Percentiles rank a stretch among this genome's conserved stretches.
These are phyloP conservation scores for Melanotaenia duboulayi DNA, from an alignment of 2,113 vertebrate species.

Conservation along the genomic window DNA sequence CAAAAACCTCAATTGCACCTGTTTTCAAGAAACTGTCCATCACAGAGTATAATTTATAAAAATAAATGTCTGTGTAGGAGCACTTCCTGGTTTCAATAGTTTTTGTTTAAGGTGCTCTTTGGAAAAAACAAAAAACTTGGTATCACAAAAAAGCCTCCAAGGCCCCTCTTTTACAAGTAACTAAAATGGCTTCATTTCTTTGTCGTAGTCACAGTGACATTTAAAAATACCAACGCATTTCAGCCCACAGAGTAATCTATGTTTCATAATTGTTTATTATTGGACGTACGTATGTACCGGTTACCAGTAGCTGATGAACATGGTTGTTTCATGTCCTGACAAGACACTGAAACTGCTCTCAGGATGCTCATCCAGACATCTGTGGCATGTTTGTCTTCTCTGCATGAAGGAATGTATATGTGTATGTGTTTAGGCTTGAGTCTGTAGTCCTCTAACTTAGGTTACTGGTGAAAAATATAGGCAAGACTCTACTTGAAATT, in stretches of 20 bases:
- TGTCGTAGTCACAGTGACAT: no score
- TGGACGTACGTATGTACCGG: background rate
- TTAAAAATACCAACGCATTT: no score
- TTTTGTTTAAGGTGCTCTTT: no score
- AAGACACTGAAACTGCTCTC: slow-evolving; percentile 3
- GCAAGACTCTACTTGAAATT: slow-evolving; percentile 69
- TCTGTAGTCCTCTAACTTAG: slow-evolving; percentile 40
- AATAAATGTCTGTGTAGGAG: no score
- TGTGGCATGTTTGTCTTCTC: slow-evolving; percentile 14
- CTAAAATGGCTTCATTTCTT: no score
- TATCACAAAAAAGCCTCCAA: no score
- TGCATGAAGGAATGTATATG: slow-evolving; percentile 20
- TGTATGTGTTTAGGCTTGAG: slow-evolving; percentile 39
- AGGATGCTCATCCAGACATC: slow-evolving; percentile 5
- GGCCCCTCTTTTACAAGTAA: no score
- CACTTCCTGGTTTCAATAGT: no score
- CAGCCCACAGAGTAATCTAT: background rate
- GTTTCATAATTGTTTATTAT: background rate
- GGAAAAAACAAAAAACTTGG: no score
- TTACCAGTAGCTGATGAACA: background rate
- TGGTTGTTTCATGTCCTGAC: slow-evolving; percentile 1
- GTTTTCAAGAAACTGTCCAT: no score
- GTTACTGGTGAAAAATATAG: slow-evolving; percentile 50
- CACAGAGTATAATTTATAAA: background rate
- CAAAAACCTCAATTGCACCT: no score